A percentile compares a stretch with the other conserved stretches of the same genome.
Conservation (phyloP, 2,888 invertebrate genomes). For the Rhagophthalmus giganteus region DNA sequence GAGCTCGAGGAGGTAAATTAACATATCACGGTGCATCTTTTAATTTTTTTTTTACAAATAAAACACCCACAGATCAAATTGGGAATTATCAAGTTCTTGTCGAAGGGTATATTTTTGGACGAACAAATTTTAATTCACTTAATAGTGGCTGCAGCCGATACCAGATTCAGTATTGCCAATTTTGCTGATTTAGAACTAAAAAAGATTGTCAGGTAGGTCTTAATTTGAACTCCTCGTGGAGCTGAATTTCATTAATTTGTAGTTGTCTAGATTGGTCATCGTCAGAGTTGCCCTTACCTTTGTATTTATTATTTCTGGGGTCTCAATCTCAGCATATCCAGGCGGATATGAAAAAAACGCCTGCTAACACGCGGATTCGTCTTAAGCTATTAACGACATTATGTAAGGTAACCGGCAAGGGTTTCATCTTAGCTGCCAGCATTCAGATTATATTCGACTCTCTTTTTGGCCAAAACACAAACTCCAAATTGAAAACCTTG, state of each 20-base stretch:
- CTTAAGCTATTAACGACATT: conserved; percentile 84
- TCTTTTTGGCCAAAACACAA: conserved; percentile 80
- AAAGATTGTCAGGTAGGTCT: conserved; percentile 67
- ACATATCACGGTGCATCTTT: too few species aligned
- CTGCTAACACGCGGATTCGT: conserved; percentile 81
- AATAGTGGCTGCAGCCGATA: conserved; percentile 86
- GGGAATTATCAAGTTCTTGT: conserved; percentile 80
- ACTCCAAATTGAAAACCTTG: conserved; percentile 77
- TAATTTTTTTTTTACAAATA: too few species aligned
- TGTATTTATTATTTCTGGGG: conserved; percentile 81
- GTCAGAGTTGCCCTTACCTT: conserved; percentile 67
- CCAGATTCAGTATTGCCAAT: conserved; percentile 86
- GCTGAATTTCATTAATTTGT: too few species aligned
- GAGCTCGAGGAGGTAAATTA: conserved; percentile 74
- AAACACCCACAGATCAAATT: conserved; percentile 72
- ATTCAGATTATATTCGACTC: conserved; percentile 89
- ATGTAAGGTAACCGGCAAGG: conserved; percentile 70
- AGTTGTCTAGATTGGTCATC: conserved; percentile 80
- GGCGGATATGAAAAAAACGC: conserved; percentile 71
- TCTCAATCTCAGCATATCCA: conserved; percentile 62
- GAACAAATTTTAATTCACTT: conserved; percentile 75
- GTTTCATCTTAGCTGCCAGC: conserved; percentile 75
- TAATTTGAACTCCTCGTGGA: too few species aligned
- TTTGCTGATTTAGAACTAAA: conserved; percentile 84
- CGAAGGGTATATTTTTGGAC: conserved; percentile 75